These are phyloP conservation scores for Drosophila micromelanica DNA, from an alignment of 1,140 invertebrate genomes.

Conservation along the genomic window DNA sequence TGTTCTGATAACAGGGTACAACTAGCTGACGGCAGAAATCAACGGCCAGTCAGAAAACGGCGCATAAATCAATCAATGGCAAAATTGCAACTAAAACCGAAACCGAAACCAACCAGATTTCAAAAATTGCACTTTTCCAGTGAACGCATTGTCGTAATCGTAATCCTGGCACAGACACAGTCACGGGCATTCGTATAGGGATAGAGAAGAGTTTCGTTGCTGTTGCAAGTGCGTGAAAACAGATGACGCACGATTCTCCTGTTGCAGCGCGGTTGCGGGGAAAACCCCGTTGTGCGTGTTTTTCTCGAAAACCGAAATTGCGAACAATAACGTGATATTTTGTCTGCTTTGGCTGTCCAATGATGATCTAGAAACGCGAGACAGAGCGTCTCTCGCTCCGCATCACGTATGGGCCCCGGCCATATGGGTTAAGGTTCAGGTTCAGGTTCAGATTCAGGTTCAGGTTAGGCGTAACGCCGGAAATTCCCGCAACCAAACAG, in stretches of 20 bases:
- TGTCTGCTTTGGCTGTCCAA: not conserved
- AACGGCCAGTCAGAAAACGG: constrained; percentile 14
- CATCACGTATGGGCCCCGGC: not conserved
- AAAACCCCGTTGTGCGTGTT: constrained; percentile 46
- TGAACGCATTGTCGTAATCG: constrained; percentile 17
- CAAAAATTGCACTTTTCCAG: constrained; percentile 5
- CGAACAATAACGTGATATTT: constrained; percentile 36
- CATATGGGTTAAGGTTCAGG: constrained; percentile 60
- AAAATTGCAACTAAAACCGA: constrained; percentile 9
- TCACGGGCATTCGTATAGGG: not conserved
- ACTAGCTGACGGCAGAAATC: constrained; percentile 7
- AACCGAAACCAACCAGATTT: not conserved
- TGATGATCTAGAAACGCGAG: constrained; percentile 54
- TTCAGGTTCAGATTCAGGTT: not conserved
- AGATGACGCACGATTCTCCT: constrained; percentile 56
- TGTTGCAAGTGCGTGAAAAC: constrained; percentile 32
- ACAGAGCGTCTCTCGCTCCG: not conserved
- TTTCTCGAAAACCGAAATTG: constrained; percentile 47
- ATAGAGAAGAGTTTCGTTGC: no score
- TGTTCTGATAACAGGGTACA: no score
- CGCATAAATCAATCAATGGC: constrained; percentile 62
- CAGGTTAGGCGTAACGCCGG: constrained; percentile 21
- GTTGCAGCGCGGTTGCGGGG: constrained; percentile 6
- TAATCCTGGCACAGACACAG: not conserved
- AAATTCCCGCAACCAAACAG: constrained; percentile 54